Percentiles rank a stretch among this genome's conserved stretches.
phyloP scores from a whole-genome alignment of 1,140 invertebrate species.

The Cheumatopsyche charites region DNA sequence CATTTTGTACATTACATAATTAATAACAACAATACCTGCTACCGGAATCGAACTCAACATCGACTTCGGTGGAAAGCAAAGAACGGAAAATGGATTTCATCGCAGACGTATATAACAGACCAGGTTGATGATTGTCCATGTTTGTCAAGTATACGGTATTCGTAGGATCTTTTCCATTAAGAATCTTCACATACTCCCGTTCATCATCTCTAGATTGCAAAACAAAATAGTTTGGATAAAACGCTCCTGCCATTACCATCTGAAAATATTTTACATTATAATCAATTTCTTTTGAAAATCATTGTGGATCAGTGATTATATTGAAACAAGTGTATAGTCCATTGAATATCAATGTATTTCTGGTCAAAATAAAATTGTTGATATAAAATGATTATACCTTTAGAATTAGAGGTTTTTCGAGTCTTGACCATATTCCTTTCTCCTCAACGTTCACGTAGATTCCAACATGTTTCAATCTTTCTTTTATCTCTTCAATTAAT shows the following conservation, averaged over 20 bases:
- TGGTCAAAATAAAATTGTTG: not conserved
- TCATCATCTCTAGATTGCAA: conserved; percentile 65
- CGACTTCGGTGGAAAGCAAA: conserved; percentile 52
- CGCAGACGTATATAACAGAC: conserved; percentile 68
- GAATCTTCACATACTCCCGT: conserved; percentile 57
- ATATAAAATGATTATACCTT: conserved; percentile 60
- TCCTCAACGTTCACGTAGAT: conserved; percentile 56
- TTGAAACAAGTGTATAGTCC: no score
- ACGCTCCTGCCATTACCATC: conserved; percentile 79
- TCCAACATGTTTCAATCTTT: conserved; percentile 63
- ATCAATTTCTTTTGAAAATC: conserved; percentile 23
- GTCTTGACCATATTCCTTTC: conserved; percentile 54
- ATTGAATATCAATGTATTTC: no score
- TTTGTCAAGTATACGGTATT: conserved; percentile 75
- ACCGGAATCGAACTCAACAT: conserved; percentile 67
- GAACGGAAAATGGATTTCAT: conserved; percentile 65
- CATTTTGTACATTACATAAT: conserved; percentile 15
- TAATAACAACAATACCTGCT: conserved; percentile 55
- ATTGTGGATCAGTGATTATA: not conserved
- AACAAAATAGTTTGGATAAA: conserved; percentile 91
- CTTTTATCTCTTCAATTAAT: conserved; percentile 72
- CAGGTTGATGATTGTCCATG: conserved; percentile 73
- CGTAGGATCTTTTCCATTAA: conserved; percentile 75
- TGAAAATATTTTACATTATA: no score
- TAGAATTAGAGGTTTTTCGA: conserved; percentile 64